Evolutionary conservation across 1,140 invertebrate species (phyloP).

Genomic region (Calephelis nemesis): DNA sequence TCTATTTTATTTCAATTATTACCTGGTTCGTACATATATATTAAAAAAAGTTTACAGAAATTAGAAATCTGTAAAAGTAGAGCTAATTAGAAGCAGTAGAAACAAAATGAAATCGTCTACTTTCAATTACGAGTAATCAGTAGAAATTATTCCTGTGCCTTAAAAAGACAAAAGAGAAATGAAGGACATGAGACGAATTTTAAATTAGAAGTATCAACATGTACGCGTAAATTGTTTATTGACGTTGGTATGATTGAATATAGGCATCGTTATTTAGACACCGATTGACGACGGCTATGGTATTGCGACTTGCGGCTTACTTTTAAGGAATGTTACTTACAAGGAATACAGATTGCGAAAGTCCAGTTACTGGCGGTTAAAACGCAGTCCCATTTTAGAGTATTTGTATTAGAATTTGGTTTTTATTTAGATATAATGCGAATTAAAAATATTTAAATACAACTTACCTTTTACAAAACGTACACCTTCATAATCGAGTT

Average conservation of each 20-base stretch:
- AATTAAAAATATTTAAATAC: conserved; percentile 25
- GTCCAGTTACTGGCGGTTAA: conserved; percentile 64
- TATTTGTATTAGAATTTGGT: conserved; percentile 36
- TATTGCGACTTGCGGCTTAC: conserved; percentile 42
- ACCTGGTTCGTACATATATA: too few species aligned
- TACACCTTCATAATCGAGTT: conserved; percentile 64
- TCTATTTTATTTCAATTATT: too few species aligned
- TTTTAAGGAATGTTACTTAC: conserved; percentile 64
- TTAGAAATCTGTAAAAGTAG: too few species aligned
- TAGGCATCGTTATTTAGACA: conserved; percentile 30
- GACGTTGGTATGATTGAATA: conserved; percentile 17
- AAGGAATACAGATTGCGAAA: conserved; percentile 72
- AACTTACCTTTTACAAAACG: conserved; percentile 63
- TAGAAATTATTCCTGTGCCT: conserved; percentile 51
- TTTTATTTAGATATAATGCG: conserved; percentile 26
- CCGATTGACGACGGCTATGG: conserved; percentile 49
- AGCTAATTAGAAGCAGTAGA: background rate
- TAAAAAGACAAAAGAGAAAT: conserved; percentile 60
- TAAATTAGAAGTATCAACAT: conserved; percentile 29
- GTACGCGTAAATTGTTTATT: conserved; percentile 16
- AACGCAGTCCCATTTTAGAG: conserved; percentile 37
- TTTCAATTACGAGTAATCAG: conserved; percentile 48
- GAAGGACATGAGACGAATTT: conserved; percentile 49
- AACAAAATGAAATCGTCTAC: conserved; percentile 27
- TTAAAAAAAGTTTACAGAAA: too few species aligned